Evolutionary conservation across 2,888 invertebrate genomes (phyloP).

Genomic region (Melitaea athalia): DNA sequence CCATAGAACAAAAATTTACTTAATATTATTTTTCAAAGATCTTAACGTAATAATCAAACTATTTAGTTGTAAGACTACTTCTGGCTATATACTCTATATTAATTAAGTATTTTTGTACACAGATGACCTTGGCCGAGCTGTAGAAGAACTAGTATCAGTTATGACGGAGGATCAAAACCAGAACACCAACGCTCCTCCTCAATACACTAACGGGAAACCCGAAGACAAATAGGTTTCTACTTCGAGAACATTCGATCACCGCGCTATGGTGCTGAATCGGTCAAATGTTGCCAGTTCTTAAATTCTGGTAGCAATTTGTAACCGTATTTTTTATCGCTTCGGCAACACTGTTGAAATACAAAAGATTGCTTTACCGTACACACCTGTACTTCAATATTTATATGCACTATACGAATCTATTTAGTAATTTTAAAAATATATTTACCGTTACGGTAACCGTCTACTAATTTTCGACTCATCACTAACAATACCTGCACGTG

Average conservation of each 20-base stretch:
- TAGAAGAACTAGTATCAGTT: conserved; percentile 93
- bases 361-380: conserved; percentile 39
- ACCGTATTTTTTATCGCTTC: conserved; percentile 48
- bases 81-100: neutral
- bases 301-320: conserved; percentile 29
- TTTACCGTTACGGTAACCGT: conserved; percentile 28
- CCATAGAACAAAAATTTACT: too few species aligned
- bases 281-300: conserved; percentile 36
- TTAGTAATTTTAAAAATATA: conserved; percentile 20
- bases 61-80: neutral
- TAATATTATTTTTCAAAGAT: too few species aligned
- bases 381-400: conserved; percentile 24
- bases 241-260: conserved; percentile 40
- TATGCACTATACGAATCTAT: conserved; percentile 19
- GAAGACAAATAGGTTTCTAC: conserved; percentile 53
- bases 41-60: too few species aligned
- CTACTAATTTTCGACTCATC: conserved; percentile 80
- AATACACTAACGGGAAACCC: conserved; percentile 77
- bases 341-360: conserved; percentile 65
- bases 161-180: conserved; percentile 88
- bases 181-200: conserved; percentile 67
- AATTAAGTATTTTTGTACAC: conserved; percentile 50
- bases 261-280: conserved; percentile 45
- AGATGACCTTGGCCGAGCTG: conserved; percentile 93
- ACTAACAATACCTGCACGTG: conserved; percentile 70